phyloP scores from a whole-genome alignment of 1,140 invertebrate genomes.

The Heliconius eleuchia region DNA sequence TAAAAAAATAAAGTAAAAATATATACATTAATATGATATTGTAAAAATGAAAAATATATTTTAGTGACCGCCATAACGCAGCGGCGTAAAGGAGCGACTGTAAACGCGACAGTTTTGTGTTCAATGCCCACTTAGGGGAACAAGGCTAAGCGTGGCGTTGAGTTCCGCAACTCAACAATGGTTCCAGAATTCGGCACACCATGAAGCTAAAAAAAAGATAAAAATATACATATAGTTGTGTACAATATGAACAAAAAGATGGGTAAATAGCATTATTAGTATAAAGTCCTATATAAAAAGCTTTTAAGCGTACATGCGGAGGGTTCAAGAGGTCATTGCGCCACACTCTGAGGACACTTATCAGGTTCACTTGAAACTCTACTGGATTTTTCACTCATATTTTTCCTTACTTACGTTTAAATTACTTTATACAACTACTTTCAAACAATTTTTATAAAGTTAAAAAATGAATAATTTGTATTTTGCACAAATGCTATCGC shows the following conservation, averaged over 20 bases:
- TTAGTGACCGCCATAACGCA: too few relatives aligned
- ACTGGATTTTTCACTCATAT: conserved; percentile 2
- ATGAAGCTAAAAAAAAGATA: too few relatives aligned
- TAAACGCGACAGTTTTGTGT: background rate
- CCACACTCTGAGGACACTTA: conserved; percentile 13
- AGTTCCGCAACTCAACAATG: too few relatives aligned
- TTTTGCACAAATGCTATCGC: background rate
- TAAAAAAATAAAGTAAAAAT: too few relatives aligned
- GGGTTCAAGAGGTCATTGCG: conserved; percentile 11
- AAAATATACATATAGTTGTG: conserved; percentile 14
- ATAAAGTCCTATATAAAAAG: conserved; percentile 9
- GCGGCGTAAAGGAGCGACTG: too few relatives aligned
- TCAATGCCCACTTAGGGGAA: background rate
- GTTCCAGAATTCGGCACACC: too few relatives aligned
- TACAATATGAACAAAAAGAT: conserved; percentile 1
- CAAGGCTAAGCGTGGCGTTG: too few relatives aligned
- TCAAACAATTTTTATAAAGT: background rate
- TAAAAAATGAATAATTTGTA: background rate
- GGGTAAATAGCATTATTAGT: conserved; percentile 10
- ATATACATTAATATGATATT: too few relatives aligned
- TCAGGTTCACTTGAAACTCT: conserved; percentile 11
- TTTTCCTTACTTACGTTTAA: conserved; percentile 6
- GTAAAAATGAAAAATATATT: too few relatives aligned
- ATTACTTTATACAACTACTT: background rate
- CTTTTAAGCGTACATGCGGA: conserved; percentile 12